Evolutionary conservation across 2,113 vertebrate genomes (phyloP), one percentile per base, ranked within the genome.

Genomic region (Petrocephalus zakoni): DNA sequence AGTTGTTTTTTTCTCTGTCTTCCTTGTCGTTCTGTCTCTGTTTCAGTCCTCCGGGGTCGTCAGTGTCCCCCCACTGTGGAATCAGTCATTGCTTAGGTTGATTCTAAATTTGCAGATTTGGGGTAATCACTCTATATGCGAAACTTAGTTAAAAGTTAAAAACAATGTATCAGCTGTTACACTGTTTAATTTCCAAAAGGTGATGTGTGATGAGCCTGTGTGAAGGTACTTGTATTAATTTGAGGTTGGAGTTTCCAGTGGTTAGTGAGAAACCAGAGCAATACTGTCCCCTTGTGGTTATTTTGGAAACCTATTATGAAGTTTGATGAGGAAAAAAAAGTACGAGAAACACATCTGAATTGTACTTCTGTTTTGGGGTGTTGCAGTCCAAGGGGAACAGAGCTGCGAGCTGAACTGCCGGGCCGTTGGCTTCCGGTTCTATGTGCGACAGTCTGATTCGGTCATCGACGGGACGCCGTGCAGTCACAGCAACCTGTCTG

Each of bases 381-480:
- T 29, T 47, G 0, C 89, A 97, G 98, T 95, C 88, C 96, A 96
- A 51, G 96, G 91, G 5, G 95, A 94, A 42, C 96, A 97, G 90
- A 96, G 96, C 34, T 99, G 98, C 58, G 96, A 99, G 88, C 94
- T 99, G 88, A 97, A 97, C 92, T 99, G 98, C 91, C 96, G 97
- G 2, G 98, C 98, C 0, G 92, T 95, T 3, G 98, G 98, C 21
- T 99, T 97, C 94, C 96, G 97, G 2, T 99, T 99, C 94, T 99
- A 99, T 0, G 97, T 99, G 17, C 94, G 95, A 3, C 96, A 97
- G 90, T 94, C 98, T 0, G 97, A 97, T 78, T 94, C 92, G 21
- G 98, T 97, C 89, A 97, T 96, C 0, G 97, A 99, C 0, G 98
- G 98, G 13, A 98, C 98, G 0, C 97, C 97, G 0, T 99, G 98